These are phyloP conservation scores for Eupeodes luniger DNA, from an alignment of 2,888 invertebrate genomes.

Conservation along the genomic window DNA sequence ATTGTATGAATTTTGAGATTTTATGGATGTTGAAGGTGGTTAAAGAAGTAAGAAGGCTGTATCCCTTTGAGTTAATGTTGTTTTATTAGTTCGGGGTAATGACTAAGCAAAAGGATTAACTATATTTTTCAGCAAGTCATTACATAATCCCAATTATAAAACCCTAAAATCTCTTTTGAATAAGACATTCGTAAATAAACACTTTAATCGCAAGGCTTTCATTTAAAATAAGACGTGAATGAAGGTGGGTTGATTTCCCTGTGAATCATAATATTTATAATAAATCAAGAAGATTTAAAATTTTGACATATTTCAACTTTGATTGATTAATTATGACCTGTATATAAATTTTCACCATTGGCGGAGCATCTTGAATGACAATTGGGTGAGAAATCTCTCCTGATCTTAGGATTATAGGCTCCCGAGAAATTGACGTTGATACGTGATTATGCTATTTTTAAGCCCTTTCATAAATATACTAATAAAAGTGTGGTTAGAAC, in stretches of 20 bases:
- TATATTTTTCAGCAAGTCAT: constrained; percentile 14
- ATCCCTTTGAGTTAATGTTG: background rate
- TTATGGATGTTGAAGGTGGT: background rate
- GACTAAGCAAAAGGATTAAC: background rate
- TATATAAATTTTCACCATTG: too few species aligned
- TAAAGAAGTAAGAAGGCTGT: background rate
- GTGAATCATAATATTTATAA: background rate
- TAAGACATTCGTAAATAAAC: background rate
- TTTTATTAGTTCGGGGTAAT: constrained; percentile 7
- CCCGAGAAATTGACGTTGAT: too few species aligned
- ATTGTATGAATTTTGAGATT: background rate
- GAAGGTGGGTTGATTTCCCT: background rate
- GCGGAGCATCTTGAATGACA: too few species aligned
- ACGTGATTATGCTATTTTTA: too few species aligned
- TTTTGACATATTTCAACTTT: background rate
- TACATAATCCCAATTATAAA: background rate
- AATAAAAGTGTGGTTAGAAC: too few species aligned
- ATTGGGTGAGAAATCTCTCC: too few species aligned
- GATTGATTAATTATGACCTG: too few species aligned
- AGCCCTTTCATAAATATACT: too few species aligned
- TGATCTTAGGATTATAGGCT: too few species aligned
- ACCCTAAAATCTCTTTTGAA: constrained; percentile 4
- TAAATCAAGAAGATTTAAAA: background rate
- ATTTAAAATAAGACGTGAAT: background rate
- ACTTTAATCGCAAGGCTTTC: background rate